Evolutionary conservation across 30 jellyfish, hydroid and myxozoan species (phyloP), one percentile per base, ranked within the genome.

Genomic region (Aurelia sp.): DNA sequence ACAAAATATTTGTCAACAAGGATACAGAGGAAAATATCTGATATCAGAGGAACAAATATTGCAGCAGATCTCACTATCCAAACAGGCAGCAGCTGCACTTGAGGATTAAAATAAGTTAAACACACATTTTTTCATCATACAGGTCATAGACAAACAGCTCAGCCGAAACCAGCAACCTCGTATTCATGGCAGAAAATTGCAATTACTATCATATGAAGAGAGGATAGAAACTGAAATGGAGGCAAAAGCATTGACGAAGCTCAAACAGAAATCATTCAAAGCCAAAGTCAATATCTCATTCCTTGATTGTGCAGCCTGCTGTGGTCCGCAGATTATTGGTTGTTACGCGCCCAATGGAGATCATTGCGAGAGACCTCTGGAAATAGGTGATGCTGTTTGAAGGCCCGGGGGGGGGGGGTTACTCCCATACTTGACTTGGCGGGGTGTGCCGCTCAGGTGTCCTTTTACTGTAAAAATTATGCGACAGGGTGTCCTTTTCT

Each of bases 301-400:
- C 82, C 71, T 90, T 65, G 97, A 90, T 40, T 90, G 97, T 60
- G 95, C 91, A 10, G 40, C 63, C 22, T 90, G 97, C 52, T 90
- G 97, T 74, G 97, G 95, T 21, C 70, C 97, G 20, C 87, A 83
- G 33, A 90, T 90, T 19, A 63, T 90, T 71, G 97, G 97, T 4
- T 90, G 97, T 59, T 90, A 90, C 75, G 91, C 97, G 3, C 97
- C 97, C 44, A 76, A 50, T 15, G 97, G 97, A 20, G 97, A 90
- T 27, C 97, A 90, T 78, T 90, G 97, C 55, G 92, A 90, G 78
- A 48, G 92, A 53, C 97, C 97, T 1, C 83, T 90, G 20, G 97
- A 90, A 69, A 90, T 84, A 63, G 97, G 97, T 90, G 44, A 22
- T 18, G 9, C 5, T 5, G 21, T 21, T 30, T 19, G 3, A 55